These are phyloP conservation scores for Venusia cambrica DNA, from an alignment of 2,888 invertebrate genomes.

Conservation along the genomic window DNA sequence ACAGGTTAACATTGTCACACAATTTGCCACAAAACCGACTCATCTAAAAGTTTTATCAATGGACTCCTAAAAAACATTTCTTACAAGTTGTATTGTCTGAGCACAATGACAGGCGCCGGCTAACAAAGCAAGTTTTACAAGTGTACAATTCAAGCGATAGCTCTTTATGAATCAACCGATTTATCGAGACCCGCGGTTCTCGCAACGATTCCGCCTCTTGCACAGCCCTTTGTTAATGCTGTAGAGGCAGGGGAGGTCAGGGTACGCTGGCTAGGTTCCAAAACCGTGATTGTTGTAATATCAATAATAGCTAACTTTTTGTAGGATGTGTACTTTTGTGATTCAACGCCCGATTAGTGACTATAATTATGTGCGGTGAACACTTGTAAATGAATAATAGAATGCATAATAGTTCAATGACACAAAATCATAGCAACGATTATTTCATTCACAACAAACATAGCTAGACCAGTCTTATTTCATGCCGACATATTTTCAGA, in stretches of 20 bases:
- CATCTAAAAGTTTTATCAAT: constrained; percentile 75
- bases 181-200: constrained; percentile 57
- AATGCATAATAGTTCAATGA: constrained; percentile 3
- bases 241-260: constrained; percentile 46
- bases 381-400: constrained; percentile 25
- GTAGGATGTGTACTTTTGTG: constrained; percentile 69
- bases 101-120: constrained; percentile 73
- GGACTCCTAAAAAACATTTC: constrained; percentile 78
- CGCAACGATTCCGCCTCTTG: constrained; percentile 39
- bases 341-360: constrained; percentile 60
- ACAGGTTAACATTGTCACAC: constrained; percentile 70
- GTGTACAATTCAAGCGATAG: constrained; percentile 78
- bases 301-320: constrained; percentile 76
- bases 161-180: constrained; percentile 71
- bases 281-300: constrained; percentile 75
- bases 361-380: constrained; percentile 65
- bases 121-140: constrained; percentile 76
- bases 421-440: constrained; percentile 14
- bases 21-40: constrained; percentile 62
- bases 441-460: not conserved
- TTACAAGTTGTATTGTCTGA: constrained; percentile 79
- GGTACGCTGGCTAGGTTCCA: constrained; percentile 64
- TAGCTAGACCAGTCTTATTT: not conserved
- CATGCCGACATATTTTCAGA: not conserved
- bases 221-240: constrained; percentile 32